Evolutionary conservation across 2,113 vertebrate species (phyloP).

Genomic region (Clarias batrachus): DNA sequence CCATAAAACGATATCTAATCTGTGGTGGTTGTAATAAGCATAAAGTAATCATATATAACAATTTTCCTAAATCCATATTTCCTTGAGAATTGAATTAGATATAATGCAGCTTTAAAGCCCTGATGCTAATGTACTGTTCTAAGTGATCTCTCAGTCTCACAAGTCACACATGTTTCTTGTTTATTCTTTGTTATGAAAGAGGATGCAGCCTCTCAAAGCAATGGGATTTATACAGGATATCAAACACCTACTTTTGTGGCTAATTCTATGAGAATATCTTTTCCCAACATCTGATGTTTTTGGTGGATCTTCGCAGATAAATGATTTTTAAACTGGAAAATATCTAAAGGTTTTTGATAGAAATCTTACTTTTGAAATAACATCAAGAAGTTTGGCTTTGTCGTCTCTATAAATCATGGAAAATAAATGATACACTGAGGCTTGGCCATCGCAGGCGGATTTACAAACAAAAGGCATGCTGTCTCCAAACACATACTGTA

Average conservation of each 20-base stretch:
- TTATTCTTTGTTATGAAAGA: constrained; percentile 35
- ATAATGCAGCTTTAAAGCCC: background rate
- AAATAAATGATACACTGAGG: constrained; percentile 50
- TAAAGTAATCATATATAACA: constrained; percentile 1
- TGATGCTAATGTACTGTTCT: background rate
- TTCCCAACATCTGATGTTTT: constrained; percentile 19
- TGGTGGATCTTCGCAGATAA: background rate
- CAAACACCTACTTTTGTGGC: constrained; percentile 17
- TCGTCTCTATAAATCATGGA: constrained; percentile 54
- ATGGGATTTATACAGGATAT: constrained; percentile 31
- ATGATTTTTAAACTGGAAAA: background rate
- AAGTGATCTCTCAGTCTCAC: background rate
- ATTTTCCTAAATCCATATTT: background rate
- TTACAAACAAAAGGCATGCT: constrained; percentile 39
- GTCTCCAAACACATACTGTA: background rate
- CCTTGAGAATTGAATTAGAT: constrained; percentile 1
- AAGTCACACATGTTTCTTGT: constrained; percentile 26
- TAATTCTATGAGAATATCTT: background rate
- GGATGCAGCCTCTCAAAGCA: constrained; percentile 17
- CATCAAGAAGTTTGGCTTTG: constrained; percentile 52
- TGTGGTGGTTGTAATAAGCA: background rate
- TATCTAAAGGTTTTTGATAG: constrained; percentile 43
- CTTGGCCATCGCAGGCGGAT: constrained; percentile 24
- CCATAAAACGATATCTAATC: background rate
- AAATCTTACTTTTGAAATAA: constrained; percentile 42